Evolutionary conservation across 2,797 vertebrate species (phyloP).

Genomic region (Catamblyrhynchus diadema): DNA sequence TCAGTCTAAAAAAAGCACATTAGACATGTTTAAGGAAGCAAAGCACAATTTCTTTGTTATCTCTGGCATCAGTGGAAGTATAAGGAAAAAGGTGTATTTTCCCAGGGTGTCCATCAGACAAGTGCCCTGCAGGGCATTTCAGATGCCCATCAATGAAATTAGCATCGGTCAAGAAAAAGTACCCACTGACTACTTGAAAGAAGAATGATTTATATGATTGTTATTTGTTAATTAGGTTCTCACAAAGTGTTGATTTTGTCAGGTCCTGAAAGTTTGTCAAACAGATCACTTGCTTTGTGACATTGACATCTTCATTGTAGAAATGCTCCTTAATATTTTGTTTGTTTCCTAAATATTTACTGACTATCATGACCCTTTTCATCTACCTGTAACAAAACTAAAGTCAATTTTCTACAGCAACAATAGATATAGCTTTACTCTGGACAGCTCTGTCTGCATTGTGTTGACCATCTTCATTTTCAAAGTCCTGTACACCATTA

Average conservation of each 20-base stretch:
- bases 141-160: background rate
- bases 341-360: background rate
- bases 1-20: conserved; percentile 60
- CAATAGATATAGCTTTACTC: background rate
- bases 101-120: conserved; percentile 40
- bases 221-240: background rate
- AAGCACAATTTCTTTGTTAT: conserved; percentile 46
- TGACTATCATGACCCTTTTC: background rate
- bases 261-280: background rate
- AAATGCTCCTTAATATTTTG: background rate
- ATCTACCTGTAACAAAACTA: background rate
- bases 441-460: background rate
- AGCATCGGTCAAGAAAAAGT: background rate
- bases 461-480: background rate
- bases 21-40: conserved; percentile 30
- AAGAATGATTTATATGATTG: background rate
- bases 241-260: background rate
- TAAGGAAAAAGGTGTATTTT: conserved; percentile 47
- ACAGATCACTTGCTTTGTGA: background rate
- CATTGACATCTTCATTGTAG: background rate
- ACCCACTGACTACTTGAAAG: background rate
- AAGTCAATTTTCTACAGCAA: background rate
- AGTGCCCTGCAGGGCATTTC: conserved; percentile 5
- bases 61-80: conserved; percentile 26
- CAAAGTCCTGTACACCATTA: background rate